Evolutionary conservation across 2,888 invertebrate species (phyloP), one percentile per base, ranked within the genome.

Genomic region (Pycnomerus fuliginosus): DNA sequence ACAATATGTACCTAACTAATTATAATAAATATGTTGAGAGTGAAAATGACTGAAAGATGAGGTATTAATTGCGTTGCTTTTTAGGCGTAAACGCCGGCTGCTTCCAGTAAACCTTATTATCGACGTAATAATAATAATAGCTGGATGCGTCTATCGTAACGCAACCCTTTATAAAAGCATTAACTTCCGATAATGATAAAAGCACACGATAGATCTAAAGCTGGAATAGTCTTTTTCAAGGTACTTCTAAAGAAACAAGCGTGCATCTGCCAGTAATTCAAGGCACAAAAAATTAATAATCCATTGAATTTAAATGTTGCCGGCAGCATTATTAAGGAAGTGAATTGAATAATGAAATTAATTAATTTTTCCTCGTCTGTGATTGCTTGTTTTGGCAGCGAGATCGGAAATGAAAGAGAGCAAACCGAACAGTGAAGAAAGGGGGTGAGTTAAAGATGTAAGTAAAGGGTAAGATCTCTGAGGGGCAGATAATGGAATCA

Each of bases 401-500:
- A 45, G 52, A 52, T 50, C 53, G 53, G 47, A 50, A 55, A 53
- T 48, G 54, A 39, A 55, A 48, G 32, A 50, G 51, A 49, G 49
- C 52, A 30, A 31, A 32, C 28, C 24, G 22, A 43, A 25, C 27
- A 22, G 35, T 34, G 28, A 16, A 29, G 44, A 35, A 25, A 16
- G 39, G 37, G 32, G 41, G 16, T 25, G 48, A 35, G 30, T 35
- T 35, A 35, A 58, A 56, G 56, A 55, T 36, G 56, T 52, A 44
- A 57, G 58, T 59, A 63, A 65, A 69, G 70, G 68, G 68, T 68
- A 70, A 69, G 65, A 68, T 68, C 65, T 67, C 66, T 52, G 54
- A 67, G 68, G 69, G 68, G 62, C 59, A 67, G 71, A 70, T 71
- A 71, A 71, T 71, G 71, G 71, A 71, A 71, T 71, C 69, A 70